Conservation (phyloP, 2,113 vertebrate genomes). For the Lepisosteus osseus region DNA sequence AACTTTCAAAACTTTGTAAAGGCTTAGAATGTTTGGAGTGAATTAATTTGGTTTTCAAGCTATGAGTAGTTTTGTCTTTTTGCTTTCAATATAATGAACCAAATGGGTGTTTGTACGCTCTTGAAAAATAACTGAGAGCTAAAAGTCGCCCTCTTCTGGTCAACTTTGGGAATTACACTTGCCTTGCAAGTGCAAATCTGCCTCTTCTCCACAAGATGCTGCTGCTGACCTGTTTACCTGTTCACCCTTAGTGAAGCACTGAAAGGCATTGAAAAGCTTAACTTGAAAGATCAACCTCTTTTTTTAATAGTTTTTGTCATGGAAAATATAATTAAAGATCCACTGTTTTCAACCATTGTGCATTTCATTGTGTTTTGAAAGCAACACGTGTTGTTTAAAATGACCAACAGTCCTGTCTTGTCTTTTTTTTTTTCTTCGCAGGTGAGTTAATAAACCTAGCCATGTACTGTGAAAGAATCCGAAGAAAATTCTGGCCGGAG, state of each 20-base stretch:
- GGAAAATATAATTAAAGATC: too few species aligned
- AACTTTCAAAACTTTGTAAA: too few species aligned
- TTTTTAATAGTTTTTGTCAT: too few species aligned
- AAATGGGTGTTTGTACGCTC: not conserved
- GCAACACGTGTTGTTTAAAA: not conserved
- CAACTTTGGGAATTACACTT: not conserved
- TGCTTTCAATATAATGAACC: not conserved
- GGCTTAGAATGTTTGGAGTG: too few species aligned
- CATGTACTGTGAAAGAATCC: slow-evolving; percentile 95
- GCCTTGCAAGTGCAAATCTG: not conserved
- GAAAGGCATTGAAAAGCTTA: too few species aligned
- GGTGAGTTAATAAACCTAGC: slow-evolving; percentile 93
- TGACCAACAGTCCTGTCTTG: not conserved
- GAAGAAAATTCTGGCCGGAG: slow-evolving; percentile 92
- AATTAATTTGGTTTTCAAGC: too few species aligned
- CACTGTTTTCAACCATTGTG: too few species aligned
- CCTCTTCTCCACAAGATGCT: slow-evolving; percentile 47
- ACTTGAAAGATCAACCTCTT: too few species aligned
- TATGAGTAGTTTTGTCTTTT: too few species aligned
- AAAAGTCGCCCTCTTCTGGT: slow-evolving; percentile 8
- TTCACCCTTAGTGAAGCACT: too few species aligned
- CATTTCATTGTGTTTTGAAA: not conserved
- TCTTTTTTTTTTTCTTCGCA: slow-evolving; percentile 41
- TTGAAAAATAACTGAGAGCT: not conserved
- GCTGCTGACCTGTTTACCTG: slow-evolving; percentile 13